Conservation (phyloP, 2,888 invertebrate species). For the Hedya salicella region DNA sequence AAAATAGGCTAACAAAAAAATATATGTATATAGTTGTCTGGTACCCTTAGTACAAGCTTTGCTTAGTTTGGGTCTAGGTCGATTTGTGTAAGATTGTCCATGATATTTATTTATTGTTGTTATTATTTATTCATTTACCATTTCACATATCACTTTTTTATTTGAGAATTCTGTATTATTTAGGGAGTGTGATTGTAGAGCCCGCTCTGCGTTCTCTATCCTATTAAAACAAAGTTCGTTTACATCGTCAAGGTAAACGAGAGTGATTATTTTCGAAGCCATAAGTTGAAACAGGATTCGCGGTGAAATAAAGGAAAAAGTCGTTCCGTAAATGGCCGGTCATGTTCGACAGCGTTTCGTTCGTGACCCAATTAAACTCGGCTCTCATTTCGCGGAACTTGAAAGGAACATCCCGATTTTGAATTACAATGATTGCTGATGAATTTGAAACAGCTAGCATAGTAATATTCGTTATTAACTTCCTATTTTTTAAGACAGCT, state of each 20-base stretch:
- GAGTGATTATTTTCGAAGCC: conserved; percentile 70
- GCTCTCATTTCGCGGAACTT: conserved; percentile 39
- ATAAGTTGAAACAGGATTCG: conserved; percentile 57
- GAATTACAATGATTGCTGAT: conserved; percentile 41
- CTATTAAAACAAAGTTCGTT: conserved; percentile 60
- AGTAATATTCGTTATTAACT: conserved; percentile 11
- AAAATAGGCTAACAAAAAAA: no score
- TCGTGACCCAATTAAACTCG: conserved; percentile 75
- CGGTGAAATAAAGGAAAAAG: conserved; percentile 69
- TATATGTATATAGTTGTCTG: no score
- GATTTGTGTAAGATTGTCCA: no score
- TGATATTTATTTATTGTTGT: no score
- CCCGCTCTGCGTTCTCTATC: no score
- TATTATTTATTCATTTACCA: no score
- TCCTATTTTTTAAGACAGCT: background rate
- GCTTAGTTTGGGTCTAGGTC: no score
- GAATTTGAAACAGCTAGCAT: conserved; percentile 29
- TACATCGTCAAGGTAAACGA: conserved; percentile 59
- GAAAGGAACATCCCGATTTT: conserved; percentile 38
- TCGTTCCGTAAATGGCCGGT: conserved; percentile 74
- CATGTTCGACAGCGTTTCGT: conserved; percentile 72
- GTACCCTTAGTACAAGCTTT: no score
- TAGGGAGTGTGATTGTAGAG: no score
- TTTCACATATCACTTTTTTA: no score
- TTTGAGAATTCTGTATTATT: no score